Evolutionary conservation across 2,797 vertebrate species (phyloP).

Genomic region (Labroides dimidiatus): DNA sequence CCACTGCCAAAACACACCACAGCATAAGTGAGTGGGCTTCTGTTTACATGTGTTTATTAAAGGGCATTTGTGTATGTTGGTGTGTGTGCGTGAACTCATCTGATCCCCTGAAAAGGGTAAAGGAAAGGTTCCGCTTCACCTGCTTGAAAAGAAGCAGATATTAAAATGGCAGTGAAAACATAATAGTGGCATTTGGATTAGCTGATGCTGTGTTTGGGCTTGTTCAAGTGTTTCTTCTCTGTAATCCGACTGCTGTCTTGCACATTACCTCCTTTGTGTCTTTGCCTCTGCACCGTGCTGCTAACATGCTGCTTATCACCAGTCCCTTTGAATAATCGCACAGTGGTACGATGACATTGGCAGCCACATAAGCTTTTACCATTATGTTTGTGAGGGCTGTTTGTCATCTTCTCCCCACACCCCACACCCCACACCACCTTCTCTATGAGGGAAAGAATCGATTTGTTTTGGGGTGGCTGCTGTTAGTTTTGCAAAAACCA

Average conservation of each 20-base stretch:
- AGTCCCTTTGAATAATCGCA: conserved; percentile 66
- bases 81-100: conserved; percentile 20
- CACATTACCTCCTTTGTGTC: conserved; percentile 64
- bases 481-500: conserved; percentile 50
- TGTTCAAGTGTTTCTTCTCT: conserved; percentile 55
- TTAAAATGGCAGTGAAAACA: conserved; percentile 48
- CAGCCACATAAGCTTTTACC: conserved; percentile 64
- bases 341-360: conserved; percentile 67
- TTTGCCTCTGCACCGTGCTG: conserved; percentile 42
- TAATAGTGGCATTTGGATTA: conserved; percentile 68
- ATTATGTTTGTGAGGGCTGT: conserved; percentile 59
- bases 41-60: conserved; percentile 32
- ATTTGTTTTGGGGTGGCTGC: conserved; percentile 62
- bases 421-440: conserved; percentile 38
- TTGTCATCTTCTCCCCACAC: conserved; percentile 60
- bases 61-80: conserved; percentile 26
- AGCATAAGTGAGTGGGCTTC: conserved; percentile 31
- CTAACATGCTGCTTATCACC: conserved; percentile 62
- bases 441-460: conserved; percentile 51
- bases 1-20: conserved; percentile 51
- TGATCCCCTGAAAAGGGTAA: conserved; percentile 23
- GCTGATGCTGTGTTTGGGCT: conserved; percentile 54
- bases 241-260: conserved; percentile 62
- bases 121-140: conserved; percentile 43
- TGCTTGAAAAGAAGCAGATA: conserved; percentile 41